phyloP scores from a whole-genome alignment of 2,797 vertebrate species.

The Cossypha polioptera region DNA sequence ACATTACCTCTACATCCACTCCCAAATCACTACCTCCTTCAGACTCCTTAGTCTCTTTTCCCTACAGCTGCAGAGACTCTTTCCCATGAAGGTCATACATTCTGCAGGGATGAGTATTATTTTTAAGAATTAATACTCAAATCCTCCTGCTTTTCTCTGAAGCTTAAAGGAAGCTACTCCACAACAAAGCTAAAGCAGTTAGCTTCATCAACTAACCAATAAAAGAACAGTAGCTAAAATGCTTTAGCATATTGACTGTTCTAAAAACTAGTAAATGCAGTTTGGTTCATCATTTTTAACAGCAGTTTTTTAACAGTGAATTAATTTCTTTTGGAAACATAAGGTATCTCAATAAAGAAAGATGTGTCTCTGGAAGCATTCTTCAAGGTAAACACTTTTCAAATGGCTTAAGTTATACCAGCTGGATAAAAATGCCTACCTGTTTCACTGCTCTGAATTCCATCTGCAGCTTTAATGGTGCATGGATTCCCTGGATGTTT shows the following conservation, averaged over 20 bases:
- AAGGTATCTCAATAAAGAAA: not conserved
- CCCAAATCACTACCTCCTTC: not conserved
- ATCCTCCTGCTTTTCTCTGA: not conserved
- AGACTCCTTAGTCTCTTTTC: not conserved
- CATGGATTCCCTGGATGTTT: conserved; percentile 95
- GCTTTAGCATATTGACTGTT: not conserved
- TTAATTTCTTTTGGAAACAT: not conserved
- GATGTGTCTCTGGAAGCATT: not conserved
- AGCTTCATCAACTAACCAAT: not conserved
- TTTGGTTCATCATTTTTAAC: not conserved
- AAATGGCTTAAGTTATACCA: not conserved
- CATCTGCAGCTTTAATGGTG: conserved; percentile 95
- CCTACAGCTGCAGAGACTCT: not conserved
- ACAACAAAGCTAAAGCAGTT: not conserved
- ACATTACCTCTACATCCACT: not conserved
- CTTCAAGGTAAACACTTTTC: not conserved
- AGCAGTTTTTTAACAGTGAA: not conserved
- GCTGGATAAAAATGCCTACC: conserved; percentile 70
- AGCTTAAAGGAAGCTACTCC: not conserved
- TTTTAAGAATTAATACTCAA: not conserved
- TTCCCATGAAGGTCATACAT: rapidly evolving
- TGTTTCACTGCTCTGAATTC: conserved; percentile 93
- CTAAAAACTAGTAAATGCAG: not conserved
- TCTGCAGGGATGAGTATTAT: not conserved
- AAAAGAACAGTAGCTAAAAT: not conserved